Base-by-base conservation (phyloP, 2,888 invertebrate species). In the Homarus gammarus region DNA sequence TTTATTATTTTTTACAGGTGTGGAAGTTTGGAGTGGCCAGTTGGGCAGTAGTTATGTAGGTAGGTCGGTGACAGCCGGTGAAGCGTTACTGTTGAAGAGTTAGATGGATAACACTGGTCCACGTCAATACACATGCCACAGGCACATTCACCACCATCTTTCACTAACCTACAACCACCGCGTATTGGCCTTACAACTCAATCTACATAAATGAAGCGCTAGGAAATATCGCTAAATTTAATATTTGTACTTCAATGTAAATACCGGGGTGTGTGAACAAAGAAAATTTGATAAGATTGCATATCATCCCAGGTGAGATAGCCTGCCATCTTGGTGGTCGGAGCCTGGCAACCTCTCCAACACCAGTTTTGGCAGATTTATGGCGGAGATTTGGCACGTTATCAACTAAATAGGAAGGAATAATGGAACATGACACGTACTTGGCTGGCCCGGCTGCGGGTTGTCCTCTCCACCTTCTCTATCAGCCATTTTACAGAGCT, bases 381-480 rank as follows among this genome's bases (percentile, higher is more conserved):
- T 12, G 64, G 31, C 64, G 6, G 27, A 64, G 27, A 64, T 64
- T 27, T 27, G 27, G 3, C 64, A 64, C 6, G 6, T n/a, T 64
- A 64, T 5, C 27, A 27, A 64, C 27, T 27, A n/a, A n/a, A 64
- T 64, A 64, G 64, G 27, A 64, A 27, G 64, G 31, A 27, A 27
- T 64, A 64, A 64, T 64, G 44, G 31, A 61, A 75, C 77, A 49
- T 64, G 36, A 73, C 84, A 90, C 90, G 87, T 90, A 90, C 90
- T 90, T 90, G 87, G 87, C 84, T 90, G 87, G 61, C 87, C 87
- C 77, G 87, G 84, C 64, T 90, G 90, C 33, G 90, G 84, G 87
- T 87, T 90, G 72, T 90, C 90, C 87, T 90, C 90, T 64, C 83
- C 89, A 79, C 84, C 90, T 87, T 90, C 90, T 87, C 90, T 90